Base-by-base conservation (phyloP, 92 coral and sea anemone species). In the Epizoanthus scotinus region DNA sequence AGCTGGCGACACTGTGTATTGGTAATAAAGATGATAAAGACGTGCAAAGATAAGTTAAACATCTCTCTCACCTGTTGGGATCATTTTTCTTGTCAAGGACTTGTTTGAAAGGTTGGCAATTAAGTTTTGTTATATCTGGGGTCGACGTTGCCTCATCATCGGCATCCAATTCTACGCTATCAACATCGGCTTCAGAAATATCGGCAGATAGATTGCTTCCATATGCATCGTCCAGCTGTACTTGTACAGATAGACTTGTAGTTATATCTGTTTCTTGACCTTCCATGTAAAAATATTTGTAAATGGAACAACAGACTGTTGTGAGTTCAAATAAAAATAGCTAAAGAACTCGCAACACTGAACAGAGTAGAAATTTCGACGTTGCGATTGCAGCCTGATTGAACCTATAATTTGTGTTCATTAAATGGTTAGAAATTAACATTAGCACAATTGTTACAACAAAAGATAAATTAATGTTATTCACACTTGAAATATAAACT, bases 31-130 rank as follows among this genome's bases (percentile, higher is more conserved):
- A 34, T 34, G 40, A 34, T 34, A 24, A 38, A 47, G 34, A 26
- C 3, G 25, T 22, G 58, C 8, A 5, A 6, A 44, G 18, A 12
- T 21, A 13, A 50, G 5, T 6, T n/a, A 3, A 6, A n/a, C 47
- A 38, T 44, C 83, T 22, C 25, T 44, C 83, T 22, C 25, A 91
- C 98, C 94, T 94, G 87, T 94, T 93, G 20, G 97, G 97, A 67
- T 94, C 98, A 58, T 84, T 81, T 62, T 87, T 84, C 73, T 61
- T 88, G 27, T 83, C 82, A 57, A 61, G 81, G 24, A 65, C 79
- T 13, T 74, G 82, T 1, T 40, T 31, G 27, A 80, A 59, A 20
- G 94, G 94, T 77, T 86, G 98, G 58, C 72, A 77, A 49, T 92
- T 94, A 7, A 92, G 86, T 63, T 84, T 81, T 18, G 85, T 72